These are phyloP conservation scores for Axinella damicornis DNA, from an alignment of 37 sponge, comb jelly and placozoan species.

Conservation along the genomic window DNA sequence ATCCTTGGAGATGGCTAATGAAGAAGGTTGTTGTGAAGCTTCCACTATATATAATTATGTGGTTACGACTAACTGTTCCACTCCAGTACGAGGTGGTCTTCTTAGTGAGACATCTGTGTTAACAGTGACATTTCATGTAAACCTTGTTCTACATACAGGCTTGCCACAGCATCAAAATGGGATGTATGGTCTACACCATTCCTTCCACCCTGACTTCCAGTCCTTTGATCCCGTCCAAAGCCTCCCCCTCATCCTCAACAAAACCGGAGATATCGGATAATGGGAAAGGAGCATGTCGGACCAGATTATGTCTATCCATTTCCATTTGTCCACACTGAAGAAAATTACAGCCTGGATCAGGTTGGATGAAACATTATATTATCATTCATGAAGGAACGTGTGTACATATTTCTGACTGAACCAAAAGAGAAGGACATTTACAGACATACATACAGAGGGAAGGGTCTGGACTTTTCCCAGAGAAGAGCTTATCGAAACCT, in stretches of 20 bases:
- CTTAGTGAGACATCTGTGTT: neutral
- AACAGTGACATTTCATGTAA: too few relatives aligned
- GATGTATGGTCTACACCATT: conserved; percentile 72
- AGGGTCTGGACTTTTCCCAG: too few relatives aligned
- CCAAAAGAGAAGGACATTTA: neutral
- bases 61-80: conserved; percentile 17
- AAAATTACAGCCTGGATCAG: conserved; percentile 46
- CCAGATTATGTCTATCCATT: conserved; percentile 77
- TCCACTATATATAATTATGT: neutral
- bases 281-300: conserved; percentile 80
- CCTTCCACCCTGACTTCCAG: conserved; percentile 45
- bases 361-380: conserved; percentile 79
- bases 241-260: conserved; percentile 62
- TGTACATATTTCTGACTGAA: conserved; percentile 34
- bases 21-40: neutral
- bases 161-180: too few relatives aligned
- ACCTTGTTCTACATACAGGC: too few relatives aligned
- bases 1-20: too few relatives aligned
- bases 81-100: conserved; percentile 10
- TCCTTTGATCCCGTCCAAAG: conserved; percentile 66
- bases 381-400: conserved; percentile 62
- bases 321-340: conserved; percentile 66
- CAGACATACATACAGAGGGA: too few relatives aligned
- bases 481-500: too few relatives aligned
- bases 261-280: conserved; percentile 48